Base-by-base conservation (phyloP, 2,888 invertebrate species). In the Andricus quercusramuli region DNA sequence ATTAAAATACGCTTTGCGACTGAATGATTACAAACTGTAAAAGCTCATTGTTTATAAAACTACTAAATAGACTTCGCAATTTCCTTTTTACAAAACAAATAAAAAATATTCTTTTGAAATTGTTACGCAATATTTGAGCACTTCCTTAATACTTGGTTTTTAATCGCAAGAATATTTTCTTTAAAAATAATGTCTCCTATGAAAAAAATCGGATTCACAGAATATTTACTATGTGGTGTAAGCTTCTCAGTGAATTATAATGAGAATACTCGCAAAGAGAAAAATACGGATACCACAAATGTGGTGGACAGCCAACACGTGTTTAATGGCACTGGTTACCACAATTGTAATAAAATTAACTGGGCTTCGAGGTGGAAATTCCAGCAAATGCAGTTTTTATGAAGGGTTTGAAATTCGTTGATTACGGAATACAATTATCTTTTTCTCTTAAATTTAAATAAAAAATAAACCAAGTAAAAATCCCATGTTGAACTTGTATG, bases 241-340 rank as follows among this genome's bases (percentile, higher is more conserved):
- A 15, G 22, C 11, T 25, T 25, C 62, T 62, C 25, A 62, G 62
- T 25, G 62, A 62, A 62, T 62, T 25, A 62, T 62, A 62, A 62
- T 62, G 62, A 62, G 62, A 62, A 62, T 62, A 62, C 25, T 62
- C 22, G 25, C 25, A 62, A 25, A 62, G 62, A 29, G 62, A 62
- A 62, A 62, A 62, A 62, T 62, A 25, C 25, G 25, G 62, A 62
- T 62, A 62, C 62, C 62, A 11, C 62, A 62, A 62, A 62, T 62
- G 62, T 62, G 25, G 62, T 62, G 62, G 25, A 25, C 25, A 25
- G 15, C 62, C 3, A 62, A 62, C 62, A 62, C 25, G 62, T 62
- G 62, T 62, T 62, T 62, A 62, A 62, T 62, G 25, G 62, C 25
- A 29, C 25, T 25, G 62, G 62, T 62, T 59, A 62, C 62, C 62